Evolutionary conservation across 2,888 invertebrate species (phyloP).

Genomic region (Phaedon cochleariae): DNA sequence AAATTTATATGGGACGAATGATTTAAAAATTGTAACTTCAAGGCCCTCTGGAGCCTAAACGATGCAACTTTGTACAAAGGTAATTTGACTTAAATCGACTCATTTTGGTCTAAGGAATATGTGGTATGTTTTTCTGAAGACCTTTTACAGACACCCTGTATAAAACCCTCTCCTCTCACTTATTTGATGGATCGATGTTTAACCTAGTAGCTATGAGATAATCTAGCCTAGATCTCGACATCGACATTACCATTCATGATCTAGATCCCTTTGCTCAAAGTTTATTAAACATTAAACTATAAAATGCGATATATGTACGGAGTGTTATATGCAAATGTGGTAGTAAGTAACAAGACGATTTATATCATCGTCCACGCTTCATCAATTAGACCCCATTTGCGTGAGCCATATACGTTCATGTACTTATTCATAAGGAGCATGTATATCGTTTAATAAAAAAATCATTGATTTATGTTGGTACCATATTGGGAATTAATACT

Average conservation of each 20-base stretch:
- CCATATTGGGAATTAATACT: neutral
- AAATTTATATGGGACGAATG: too few species aligned
- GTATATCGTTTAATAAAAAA: constrained; percentile 3
- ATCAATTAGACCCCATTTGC: constrained; percentile 34
- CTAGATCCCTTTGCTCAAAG: neutral
- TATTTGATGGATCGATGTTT: too few species aligned
- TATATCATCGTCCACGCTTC: constrained; percentile 5
- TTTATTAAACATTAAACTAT: neutral
- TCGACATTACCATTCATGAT: neutral
- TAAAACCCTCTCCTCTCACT: too few species aligned
- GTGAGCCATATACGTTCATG: constrained; percentile 17
- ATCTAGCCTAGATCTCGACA: neutral
- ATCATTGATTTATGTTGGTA: constrained; percentile 4
- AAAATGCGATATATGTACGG: neutral
- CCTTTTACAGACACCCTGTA: too few species aligned
- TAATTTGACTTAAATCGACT: too few species aligned
- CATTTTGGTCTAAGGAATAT: too few species aligned
- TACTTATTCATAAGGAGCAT: neutral
- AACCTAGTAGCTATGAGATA: neutral
- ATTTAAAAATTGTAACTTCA: too few species aligned
- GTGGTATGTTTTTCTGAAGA: too few species aligned
- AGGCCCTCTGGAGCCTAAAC: too few species aligned
- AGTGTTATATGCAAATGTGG: constrained; percentile 3
- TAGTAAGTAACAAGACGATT: neutral
- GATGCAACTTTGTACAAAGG: too few species aligned